phyloP scores from a whole-genome alignment of 1,140 invertebrate species.

The Drosophila nasuta region DNA sequence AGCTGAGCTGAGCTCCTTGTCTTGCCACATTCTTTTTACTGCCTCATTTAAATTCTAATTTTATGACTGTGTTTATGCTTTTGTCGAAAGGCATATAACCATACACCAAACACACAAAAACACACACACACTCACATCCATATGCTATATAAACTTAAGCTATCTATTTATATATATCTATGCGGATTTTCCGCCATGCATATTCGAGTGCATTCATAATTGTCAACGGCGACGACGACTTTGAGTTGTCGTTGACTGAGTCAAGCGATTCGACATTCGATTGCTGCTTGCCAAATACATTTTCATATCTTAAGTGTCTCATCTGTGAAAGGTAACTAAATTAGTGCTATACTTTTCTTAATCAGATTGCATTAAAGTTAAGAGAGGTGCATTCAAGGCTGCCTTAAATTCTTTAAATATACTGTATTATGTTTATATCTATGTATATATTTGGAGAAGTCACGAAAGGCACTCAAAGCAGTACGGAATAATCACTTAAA shows the following conservation, averaged over 20 bases:
- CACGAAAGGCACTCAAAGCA: too few relatives aligned
- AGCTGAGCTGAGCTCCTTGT: slow-evolving; percentile 18
- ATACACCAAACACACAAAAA: slow-evolving; percentile 16
- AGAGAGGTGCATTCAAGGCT: background rate
- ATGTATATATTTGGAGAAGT: too few relatives aligned
- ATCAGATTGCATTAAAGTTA: background rate
- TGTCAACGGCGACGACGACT: slow-evolving; percentile 30
- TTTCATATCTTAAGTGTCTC: slow-evolving; percentile 19
- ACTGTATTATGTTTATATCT: too few relatives aligned
- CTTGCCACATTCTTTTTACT: slow-evolving; percentile 62
- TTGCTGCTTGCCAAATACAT: slow-evolving; percentile 29
- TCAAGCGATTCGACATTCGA: slow-evolving; percentile 12
- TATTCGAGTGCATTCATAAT: slow-evolving; percentile 62
- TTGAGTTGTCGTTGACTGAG: slow-evolving; percentile 29
- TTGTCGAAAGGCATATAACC: slow-evolving; percentile 67
- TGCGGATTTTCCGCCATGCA: slow-evolving; percentile 46
- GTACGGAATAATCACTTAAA: too few relatives aligned
- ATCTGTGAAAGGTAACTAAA: slow-evolving; percentile 15
- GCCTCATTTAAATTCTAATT: slow-evolving; percentile 80
- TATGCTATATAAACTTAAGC: slow-evolving; percentile 34
- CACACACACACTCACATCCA: slow-evolving; percentile 1
- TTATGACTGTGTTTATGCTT: slow-evolving; percentile 75
- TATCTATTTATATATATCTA: slow-evolving; percentile 62
- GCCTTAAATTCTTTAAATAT: background rate
- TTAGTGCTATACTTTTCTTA: background rate